Conservation (phyloP, 1,140 invertebrate species). For the Oedothorax gibbosus region DNA sequence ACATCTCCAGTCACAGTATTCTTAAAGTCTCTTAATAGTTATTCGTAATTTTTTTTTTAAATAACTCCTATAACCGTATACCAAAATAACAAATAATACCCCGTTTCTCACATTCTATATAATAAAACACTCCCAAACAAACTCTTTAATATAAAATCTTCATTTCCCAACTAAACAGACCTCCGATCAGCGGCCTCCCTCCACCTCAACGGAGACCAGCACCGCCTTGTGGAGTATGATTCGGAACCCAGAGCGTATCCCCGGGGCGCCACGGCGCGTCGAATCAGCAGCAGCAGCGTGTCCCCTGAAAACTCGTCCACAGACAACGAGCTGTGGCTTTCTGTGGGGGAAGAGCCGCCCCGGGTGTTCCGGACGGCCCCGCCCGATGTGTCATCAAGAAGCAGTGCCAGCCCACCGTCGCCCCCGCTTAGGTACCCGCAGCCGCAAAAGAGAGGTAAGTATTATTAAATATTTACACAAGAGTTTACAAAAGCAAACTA, state of each 20-base stretch:
- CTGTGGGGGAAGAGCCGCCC: slow-evolving; percentile 27
- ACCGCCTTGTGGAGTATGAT: slow-evolving; percentile 50
- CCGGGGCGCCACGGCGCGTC: slow-evolving; percentile 24
- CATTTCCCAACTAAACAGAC: not conserved
- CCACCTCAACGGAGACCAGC: slow-evolving; percentile 23
- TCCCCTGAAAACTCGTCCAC: slow-evolving; percentile 57
- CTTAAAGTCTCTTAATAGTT: too few species aligned
- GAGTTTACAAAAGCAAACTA: too few species aligned
- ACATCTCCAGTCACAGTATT: too few species aligned
- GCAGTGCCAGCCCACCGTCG: slow-evolving; percentile 47
- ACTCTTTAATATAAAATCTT: not conserved
- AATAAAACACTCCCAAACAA: not conserved
- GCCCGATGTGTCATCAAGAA: slow-evolving; percentile 33
- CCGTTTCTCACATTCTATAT: too few species aligned
- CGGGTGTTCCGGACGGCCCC: slow-evolving; percentile 16
- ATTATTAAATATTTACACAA: not conserved
- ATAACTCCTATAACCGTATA: too few species aligned
- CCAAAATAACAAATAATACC: too few species aligned
- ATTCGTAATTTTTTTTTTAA: too few species aligned
- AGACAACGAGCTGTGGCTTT: slow-evolving; percentile 57
- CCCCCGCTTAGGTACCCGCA: not conserved
- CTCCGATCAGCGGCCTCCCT: not conserved
- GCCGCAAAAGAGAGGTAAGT: slow-evolving; percentile 49
- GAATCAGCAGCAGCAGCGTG: slow-evolving; percentile 50
- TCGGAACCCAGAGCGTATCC: slow-evolving; percentile 43